Evolutionary conservation across 2,888 invertebrate species (phyloP).

Genomic region (Podotricha telesiphe): DNA sequence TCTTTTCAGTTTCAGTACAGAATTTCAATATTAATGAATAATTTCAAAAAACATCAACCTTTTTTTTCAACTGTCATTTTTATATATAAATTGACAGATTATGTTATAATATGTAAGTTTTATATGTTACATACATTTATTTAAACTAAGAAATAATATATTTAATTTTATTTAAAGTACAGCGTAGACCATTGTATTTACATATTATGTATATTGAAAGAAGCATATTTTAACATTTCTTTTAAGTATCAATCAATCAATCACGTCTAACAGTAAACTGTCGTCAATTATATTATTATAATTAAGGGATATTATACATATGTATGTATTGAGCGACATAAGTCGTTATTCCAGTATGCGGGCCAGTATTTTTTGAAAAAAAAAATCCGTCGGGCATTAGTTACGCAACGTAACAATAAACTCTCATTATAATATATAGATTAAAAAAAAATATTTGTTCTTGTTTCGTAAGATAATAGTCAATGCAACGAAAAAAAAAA

Average conservation of each 20-base stretch:
- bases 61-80: neutral
- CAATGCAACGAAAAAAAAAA: conserved; percentile 44
- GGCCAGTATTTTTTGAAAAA: conserved; percentile 56
- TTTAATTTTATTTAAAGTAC: conserved; percentile 25
- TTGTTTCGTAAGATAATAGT: conserved; percentile 41
- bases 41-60: neutral
- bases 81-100: neutral
- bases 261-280: conserved; percentile 33
- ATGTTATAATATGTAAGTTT: conserved; percentile 9
- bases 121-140: conserved; percentile 7
- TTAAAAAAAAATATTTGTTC: conserved; percentile 39
- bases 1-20: neutral
- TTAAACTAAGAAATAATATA: conserved; percentile 14
- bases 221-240: conserved; percentile 10
- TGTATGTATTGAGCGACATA: conserved; percentile 34
- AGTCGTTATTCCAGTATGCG: conserved; percentile 45
- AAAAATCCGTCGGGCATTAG: conserved; percentile 45
- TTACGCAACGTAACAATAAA: conserved; percentile 39
- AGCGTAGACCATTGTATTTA: conserved; percentile 21
- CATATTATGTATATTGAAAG: conserved; percentile 3
- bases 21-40: neutral
- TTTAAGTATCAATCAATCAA: no score
- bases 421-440: conserved; percentile 35
- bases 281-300: conserved; percentile 44
- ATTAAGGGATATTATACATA: conserved; percentile 34